Evolutionary conservation across 2,888 invertebrate species (phyloP), one percentile per base, ranked within the genome.

Genomic region (Hofmannophila pseudospretella): DNA sequence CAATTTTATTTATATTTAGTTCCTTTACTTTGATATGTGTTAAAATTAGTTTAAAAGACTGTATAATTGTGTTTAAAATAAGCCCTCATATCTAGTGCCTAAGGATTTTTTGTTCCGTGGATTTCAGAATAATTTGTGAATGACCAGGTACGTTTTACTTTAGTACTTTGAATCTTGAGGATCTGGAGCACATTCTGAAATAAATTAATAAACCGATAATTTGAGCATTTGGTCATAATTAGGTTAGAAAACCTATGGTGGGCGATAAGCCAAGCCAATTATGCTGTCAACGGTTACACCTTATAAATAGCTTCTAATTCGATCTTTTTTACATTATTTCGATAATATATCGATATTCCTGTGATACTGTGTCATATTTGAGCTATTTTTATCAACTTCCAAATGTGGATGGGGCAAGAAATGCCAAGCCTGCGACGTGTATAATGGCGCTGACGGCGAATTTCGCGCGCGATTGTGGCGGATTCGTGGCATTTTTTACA

Each of bases 381-480:
- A 56, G 74, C 79, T 86, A 86, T 82, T 84, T 84, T 73, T 82
- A 77, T 74, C 76, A 73, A 81, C 80, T 75, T 81, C 85, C 85
- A 64, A 74, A 82, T 68, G 82, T 71, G 79, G 84, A 77, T 70
- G 73, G 72, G 65, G 66, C 64, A 64, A 77, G 78, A 84, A 82
- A 80, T 73, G 45, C 77, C 77, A 77, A 79, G 81, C 78, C 77
- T 69, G 77, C 87, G 84, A 88, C 87, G 87, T 88, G 87, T 88
- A 82, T 81, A 88, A 88, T 88, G 87, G 88, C 87, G 87, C 76
- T 82, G 81, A 82, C 77, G 79, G 63, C 80, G 71, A 66, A 77
- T 84, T 87, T 87, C 85, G 87, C 88, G 88, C 88, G 86, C 87
- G 86, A 82, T 82, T 84, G 71, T 78, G 79, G 78, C 82, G 79